Conservation (phyloP, 2,113 vertebrate genomes). For the Vulpes ferrilata region DNA sequence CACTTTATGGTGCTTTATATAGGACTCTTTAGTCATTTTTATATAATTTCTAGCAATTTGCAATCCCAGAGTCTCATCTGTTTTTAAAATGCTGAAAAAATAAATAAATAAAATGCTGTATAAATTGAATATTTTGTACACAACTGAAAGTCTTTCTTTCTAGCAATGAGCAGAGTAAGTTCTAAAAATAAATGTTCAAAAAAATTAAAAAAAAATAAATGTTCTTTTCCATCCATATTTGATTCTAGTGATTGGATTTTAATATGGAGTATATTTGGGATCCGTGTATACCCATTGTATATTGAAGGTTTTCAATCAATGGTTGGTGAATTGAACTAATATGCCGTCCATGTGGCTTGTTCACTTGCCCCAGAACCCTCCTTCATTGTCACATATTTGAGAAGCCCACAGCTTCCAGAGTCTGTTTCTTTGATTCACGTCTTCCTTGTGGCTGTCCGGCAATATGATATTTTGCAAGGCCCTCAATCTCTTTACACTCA, state of each 20-base stretch:
- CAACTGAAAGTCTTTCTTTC: conserved; percentile 19
- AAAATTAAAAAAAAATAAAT: background rate
- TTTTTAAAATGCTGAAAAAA: conserved; percentile 9
- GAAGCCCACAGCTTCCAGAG: background rate
- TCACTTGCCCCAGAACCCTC: background rate
- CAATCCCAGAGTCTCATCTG: background rate
- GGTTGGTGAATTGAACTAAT: background rate
- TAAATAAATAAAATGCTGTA: conserved; percentile 24
- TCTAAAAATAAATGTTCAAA: conserved; percentile 52
- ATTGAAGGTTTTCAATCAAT: background rate
- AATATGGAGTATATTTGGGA: background rate
- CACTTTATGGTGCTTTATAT: conserved; percentile 35
- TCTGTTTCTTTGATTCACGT: background rate
- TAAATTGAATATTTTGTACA: conserved; percentile 48
- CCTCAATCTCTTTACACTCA: background rate
- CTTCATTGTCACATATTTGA: background rate
- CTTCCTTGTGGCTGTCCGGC: background rate
- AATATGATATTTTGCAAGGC: background rate
- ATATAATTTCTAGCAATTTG: background rate
- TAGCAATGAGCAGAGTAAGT: background rate
- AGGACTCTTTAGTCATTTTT: background rate
- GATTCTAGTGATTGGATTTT: conserved; percentile 21
- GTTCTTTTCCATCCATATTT: conserved; percentile 8
- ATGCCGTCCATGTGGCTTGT: background rate
- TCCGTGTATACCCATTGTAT: background rate